phyloP scores from a whole-genome alignment of 2,113 vertebrate genomes.

The Microcebus jonahi region DNA sequence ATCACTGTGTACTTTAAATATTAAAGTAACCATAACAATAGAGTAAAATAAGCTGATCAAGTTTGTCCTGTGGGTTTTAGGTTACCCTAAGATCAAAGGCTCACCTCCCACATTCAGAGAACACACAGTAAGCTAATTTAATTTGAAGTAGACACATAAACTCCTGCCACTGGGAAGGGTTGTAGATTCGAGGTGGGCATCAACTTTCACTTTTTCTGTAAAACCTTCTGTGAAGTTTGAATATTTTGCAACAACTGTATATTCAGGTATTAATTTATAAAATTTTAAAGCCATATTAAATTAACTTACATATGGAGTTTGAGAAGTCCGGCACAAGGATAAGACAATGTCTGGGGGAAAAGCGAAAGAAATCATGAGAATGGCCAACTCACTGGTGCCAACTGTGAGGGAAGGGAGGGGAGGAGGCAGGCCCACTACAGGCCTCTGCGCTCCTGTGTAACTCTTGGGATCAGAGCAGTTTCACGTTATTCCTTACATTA shows the following conservation, averaged over 20 bases:
- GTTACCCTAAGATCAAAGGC: constrained; percentile 51
- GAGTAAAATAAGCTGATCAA: constrained; percentile 43
- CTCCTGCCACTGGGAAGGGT: no score
- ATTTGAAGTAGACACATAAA: neutral
- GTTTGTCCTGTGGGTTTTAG: constrained; percentile 28
- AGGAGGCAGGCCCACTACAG: neutral
- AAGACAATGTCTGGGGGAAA: neutral
- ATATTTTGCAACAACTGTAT: neutral
- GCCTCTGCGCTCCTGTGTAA: neutral
- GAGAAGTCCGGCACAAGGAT: neutral
- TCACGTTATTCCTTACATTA: neutral
- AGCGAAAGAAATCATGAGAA: neutral
- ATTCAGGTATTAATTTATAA: neutral
- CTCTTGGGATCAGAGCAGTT: neutral
- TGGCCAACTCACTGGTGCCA: neutral
- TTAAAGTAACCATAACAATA: constrained; percentile 49
- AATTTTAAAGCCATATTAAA: neutral
- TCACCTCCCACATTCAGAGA: neutral
- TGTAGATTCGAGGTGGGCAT: no score
- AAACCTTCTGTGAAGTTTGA: neutral
- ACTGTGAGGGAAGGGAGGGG: neutral
- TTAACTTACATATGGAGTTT: neutral
- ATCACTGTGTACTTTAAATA: constrained; percentile 54
- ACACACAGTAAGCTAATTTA: neutral
- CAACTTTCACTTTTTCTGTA: neutral